A percentile compares a stretch with the other conserved stretches of the same genome.
These are phyloP conservation scores for Zonitis immaculata DNA, from an alignment of 2,888 invertebrate genomes.

Conservation along the genomic window DNA sequence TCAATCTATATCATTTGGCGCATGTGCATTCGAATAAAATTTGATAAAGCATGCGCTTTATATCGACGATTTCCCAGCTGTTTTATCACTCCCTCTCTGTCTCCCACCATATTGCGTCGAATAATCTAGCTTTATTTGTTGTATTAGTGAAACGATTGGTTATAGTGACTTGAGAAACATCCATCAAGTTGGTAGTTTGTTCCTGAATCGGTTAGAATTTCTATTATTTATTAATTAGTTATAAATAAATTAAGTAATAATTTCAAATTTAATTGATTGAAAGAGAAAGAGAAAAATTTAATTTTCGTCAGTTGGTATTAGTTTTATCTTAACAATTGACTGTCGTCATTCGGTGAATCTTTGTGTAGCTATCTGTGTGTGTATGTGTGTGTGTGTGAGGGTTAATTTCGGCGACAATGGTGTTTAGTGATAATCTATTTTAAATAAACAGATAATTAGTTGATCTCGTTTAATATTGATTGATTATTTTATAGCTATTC, in stretches of 20 bases:
- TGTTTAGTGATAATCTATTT: not conserved
- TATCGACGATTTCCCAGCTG: not conserved
- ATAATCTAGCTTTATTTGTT: not conserved
- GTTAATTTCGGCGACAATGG: not conserved
- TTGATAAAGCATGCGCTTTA: not conserved
- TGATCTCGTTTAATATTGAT: not conserved
- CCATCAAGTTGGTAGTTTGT: not conserved
- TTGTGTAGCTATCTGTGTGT: too few relatives aligned
- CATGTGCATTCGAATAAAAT: not conserved
- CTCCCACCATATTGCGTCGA: not conserved
- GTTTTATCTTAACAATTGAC: not conserved
- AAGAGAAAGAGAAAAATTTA: too few relatives aligned
- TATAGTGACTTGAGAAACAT: not conserved
- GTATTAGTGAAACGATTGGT: not conserved
- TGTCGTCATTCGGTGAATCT: too few relatives aligned
- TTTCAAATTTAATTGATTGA: not conserved
- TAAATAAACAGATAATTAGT: not conserved
- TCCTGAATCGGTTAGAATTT: not conserved
- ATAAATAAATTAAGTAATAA: not conserved
- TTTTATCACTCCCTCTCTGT: not conserved
- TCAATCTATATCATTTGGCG: too few relatives aligned
- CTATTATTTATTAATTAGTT: not conserved
- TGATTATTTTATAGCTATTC: not conserved
- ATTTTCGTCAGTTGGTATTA: not conserved
- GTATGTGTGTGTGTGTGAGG: not conserved